Base-by-base conservation (phyloP, 2,113 vertebrate species). In the Hypocryptadius cinnamomeus region DNA sequence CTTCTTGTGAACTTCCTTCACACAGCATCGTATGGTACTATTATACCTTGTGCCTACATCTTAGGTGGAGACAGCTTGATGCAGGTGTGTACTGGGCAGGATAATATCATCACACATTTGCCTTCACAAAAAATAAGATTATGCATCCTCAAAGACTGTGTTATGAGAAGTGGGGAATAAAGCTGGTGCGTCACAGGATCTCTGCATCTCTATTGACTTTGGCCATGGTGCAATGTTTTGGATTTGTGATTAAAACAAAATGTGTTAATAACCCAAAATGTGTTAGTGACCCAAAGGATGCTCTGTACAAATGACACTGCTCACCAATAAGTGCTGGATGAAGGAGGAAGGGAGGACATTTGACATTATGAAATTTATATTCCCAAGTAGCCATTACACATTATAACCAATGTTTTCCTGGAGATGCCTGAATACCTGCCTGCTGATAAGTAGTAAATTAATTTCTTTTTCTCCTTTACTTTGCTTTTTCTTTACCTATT, bases 331-430 rank as follows among this genome's bases (percentile, higher is more conserved):
- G 17, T n/a, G 3, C 33, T 60, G 56, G 10, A 13, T 23, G 20
- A 91, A 68, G 42, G 37, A 80, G 8, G 13, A 57, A 51, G 25
- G 6, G 19, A 24, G 3, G 15, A 27, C 2, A 2, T 78, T 88
- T 2, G 0, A 15, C 59, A 8, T 44, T 3, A 35, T 10, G 12
- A 3, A 2, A 3, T 50, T 81, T 64, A 11, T 35, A 28, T 39
- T 37, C 22, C 21, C 25, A 54, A 30, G 8, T 23, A 28, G 54
- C 4, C 3, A 1, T 18, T 59, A 33, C 2, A 4, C 0, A 2
- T 53, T 28, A 21, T 6, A 37, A 73, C 4, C 2, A 13, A 15
- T 63, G 11, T 3, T 82, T 64, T 85, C 33, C 33, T 60, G 50
- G 33, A 40, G 18, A 31, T 21, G 7, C 35, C 35, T 64, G 27